A percentile compares a stretch with the other conserved stretches of the same genome.
Conservation (phyloP, 2,113 vertebrate species). For the Antigone vipio region DNA sequence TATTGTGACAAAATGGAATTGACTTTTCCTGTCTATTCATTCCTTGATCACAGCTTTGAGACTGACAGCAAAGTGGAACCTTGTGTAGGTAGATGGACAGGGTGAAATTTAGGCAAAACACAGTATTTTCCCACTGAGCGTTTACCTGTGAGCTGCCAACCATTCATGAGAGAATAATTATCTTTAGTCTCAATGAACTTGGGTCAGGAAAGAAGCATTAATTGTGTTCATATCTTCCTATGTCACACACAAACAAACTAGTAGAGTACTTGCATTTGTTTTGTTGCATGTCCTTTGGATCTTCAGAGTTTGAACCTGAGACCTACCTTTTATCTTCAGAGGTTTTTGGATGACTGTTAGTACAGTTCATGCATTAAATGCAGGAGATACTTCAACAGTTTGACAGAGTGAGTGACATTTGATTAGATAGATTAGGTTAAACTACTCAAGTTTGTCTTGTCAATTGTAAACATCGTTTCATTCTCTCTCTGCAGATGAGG, state of each 20-base stretch:
- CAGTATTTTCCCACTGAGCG: not conserved
- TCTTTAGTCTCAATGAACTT: not conserved
- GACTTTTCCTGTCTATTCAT: not conserved
- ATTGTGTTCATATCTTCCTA: not conserved
- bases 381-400: not conserved
- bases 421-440: constrained; percentile 45
- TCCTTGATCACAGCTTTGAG: not conserved
- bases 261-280: not conserved
- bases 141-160: not conserved
- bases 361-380: not conserved
- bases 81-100: not conserved
- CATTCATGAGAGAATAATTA: not conserved
- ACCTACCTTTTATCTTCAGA: not conserved
- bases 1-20: not conserved
- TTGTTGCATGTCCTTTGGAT: not conserved
- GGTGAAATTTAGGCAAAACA: not conserved
- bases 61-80: not conserved
- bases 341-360: not conserved
- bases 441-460: constrained; percentile 3
- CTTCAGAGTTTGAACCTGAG: not conserved
- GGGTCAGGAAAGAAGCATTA: not conserved
- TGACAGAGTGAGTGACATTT: not conserved
- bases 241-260: not conserved
- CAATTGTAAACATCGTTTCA: constrained; percentile 41
- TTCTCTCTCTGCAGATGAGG: not conserved